phyloP scores from a whole-genome alignment of 2,888 invertebrate genomes.

The Alloplasta piceator region DNA sequence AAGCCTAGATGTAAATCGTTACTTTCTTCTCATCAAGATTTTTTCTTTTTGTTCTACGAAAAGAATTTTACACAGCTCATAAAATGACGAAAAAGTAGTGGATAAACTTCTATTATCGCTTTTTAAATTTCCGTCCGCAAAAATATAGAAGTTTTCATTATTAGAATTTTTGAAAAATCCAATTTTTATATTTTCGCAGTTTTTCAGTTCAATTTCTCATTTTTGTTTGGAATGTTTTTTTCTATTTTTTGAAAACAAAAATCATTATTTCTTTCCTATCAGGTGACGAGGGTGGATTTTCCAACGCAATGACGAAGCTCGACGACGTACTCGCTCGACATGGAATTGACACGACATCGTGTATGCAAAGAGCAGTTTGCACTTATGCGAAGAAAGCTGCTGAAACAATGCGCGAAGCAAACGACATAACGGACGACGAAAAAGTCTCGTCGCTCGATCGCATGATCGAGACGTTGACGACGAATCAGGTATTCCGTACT shows the following conservation, averaged over 20 bases:
- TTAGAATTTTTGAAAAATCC: too few relatives aligned
- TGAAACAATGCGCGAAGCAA: constrained; percentile 70
- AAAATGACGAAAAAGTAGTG: too few relatives aligned
- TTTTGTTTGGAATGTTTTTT: too few relatives aligned
- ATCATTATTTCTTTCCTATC: neutral
- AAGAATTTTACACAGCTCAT: too few relatives aligned
- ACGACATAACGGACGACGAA: constrained; percentile 68
- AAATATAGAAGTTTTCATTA: too few relatives aligned
- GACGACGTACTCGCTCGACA: constrained; percentile 85
- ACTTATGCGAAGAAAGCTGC: constrained; percentile 89
- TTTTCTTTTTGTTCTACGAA: too few relatives aligned
- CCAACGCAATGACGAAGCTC: constrained; percentile 85
- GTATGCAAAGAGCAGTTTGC: constrained; percentile 87
- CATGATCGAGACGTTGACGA: constrained; percentile 77
- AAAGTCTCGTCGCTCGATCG: constrained; percentile 76
- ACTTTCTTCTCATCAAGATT: too few relatives aligned
- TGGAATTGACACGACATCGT: constrained; percentile 86
- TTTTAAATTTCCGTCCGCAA: too few relatives aligned
- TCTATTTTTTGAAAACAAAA: neutral
- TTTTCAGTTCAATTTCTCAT: too few relatives aligned
- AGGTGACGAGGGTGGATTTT: constrained; percentile 87
- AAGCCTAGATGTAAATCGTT: too few relatives aligned
- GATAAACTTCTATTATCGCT: too few relatives aligned
- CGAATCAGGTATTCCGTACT: constrained; percentile 78
- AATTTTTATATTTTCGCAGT: too few relatives aligned